Conservation (phyloP, 2,797 vertebrate species). For the Acridotheres tristis region DNA sequence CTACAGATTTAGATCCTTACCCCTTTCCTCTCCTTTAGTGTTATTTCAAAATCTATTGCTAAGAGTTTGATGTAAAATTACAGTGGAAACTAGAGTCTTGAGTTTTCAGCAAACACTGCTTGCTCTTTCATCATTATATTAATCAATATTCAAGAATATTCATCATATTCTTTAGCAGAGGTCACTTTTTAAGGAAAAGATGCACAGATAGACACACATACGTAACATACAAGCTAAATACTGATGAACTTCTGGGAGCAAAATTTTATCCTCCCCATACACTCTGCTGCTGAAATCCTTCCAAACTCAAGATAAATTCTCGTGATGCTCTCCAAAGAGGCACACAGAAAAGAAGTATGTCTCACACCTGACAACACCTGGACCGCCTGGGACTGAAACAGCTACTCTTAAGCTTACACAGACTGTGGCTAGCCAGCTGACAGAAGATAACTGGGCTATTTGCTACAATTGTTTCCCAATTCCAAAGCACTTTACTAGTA, state of each 20-base stretch:
- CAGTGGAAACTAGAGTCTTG: background rate
- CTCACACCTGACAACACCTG: background rate
- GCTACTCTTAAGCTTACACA: background rate
- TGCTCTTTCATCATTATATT: background rate
- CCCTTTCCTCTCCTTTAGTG: background rate
- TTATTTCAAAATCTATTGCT: background rate
- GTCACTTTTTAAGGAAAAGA: background rate
- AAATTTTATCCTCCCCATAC: background rate
- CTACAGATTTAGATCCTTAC: background rate
- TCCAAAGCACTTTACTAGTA: background rate
- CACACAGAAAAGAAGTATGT: fast-evolving
- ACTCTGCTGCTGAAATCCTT: background rate
- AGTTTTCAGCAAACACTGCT: background rate
- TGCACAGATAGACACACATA: background rate
- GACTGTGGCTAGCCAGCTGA: fast-evolving
- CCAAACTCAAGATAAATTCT: background rate
- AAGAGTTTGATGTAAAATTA: background rate
- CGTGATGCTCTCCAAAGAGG: background rate
- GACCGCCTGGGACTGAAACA: background rate
- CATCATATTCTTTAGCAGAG: background rate
- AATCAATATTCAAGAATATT: no score
- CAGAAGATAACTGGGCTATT: background rate
- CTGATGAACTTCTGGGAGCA: background rate
- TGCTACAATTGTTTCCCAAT: background rate
- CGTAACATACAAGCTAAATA: background rate